These are phyloP conservation scores for Epinephelus coioides DNA, from an alignment of 2,797 vertebrate genomes.

Conservation along the genomic window DNA sequence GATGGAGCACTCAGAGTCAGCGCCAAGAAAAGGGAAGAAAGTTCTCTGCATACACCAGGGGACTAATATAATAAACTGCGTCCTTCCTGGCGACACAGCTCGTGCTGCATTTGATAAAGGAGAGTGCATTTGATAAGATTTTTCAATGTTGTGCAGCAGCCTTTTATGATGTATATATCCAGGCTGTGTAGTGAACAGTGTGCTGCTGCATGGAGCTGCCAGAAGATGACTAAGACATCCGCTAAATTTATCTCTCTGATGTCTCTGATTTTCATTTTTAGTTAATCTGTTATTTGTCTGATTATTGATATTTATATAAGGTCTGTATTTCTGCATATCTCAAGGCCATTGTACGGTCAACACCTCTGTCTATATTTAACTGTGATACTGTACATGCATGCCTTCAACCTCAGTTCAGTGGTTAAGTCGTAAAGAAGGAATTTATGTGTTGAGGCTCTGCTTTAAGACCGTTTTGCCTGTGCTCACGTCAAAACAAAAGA, in stretches of 20 bases:
- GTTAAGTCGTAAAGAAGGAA: not conserved
- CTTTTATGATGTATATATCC: conserved; percentile 39
- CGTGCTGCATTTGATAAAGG: conserved; percentile 52
- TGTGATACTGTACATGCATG: not conserved
- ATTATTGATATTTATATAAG: not conserved
- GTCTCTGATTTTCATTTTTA: not conserved
- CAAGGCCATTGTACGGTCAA: not conserved
- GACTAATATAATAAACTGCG: conserved; percentile 52
- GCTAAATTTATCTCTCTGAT: not conserved
- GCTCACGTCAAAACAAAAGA: not conserved
- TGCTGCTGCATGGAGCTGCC: conserved; percentile 17
- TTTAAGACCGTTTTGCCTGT: not conserved
- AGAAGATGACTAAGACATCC: conserved; percentile 5
- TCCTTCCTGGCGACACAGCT: conserved; percentile 34
- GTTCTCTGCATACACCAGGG: not conserved
- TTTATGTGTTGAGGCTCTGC: not conserved
- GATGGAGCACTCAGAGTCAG: conserved; percentile 29
- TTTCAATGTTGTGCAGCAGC: conserved; percentile 27
- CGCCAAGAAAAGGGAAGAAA: conserved; percentile 13
- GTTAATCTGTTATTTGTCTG: not conserved
- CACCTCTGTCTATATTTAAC: too few relatives aligned
- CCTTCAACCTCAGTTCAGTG: not conserved
- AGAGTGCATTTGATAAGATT: conserved; percentile 48
- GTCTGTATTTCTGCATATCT: not conserved
- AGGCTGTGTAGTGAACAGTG: not conserved